These are phyloP conservation scores for Heterotilapia buettikoferi DNA, from an alignment of 2,113 vertebrate species.

Conservation along the genomic window DNA sequence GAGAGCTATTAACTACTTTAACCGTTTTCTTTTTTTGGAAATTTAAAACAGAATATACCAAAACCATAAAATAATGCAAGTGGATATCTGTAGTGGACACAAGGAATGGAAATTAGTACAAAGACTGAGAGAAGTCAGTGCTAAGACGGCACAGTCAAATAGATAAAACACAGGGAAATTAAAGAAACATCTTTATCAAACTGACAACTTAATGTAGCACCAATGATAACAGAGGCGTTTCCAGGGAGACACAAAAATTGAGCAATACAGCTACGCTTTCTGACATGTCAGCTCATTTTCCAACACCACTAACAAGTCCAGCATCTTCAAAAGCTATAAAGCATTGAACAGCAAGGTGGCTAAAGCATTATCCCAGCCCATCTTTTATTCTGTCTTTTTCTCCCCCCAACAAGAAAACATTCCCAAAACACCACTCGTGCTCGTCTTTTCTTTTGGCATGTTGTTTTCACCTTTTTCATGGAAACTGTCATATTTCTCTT, in stretches of 20 bases:
- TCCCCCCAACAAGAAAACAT: not conserved
- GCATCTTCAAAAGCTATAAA: not conserved
- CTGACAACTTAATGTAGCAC: not conserved
- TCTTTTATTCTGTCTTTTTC: not conserved
- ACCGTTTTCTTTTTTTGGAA: fast-evolving
- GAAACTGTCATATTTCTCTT: not conserved
- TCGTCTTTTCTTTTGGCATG: not conserved
- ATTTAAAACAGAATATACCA: not conserved
- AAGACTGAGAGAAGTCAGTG: not conserved
- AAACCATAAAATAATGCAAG: not conserved
- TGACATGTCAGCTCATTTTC: not conserved
- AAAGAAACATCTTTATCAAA: not conserved
- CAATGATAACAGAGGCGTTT: not conserved
- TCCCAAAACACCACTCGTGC: not conserved
- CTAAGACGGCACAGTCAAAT: not conserved
- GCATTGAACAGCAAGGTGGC: not conserved
- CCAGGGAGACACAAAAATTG: not conserved
- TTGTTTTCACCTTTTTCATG: not conserved
- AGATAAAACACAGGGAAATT: not conserved
- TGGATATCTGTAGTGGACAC: not conserved
- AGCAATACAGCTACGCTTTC: not conserved
- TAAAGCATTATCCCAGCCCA: not conserved
- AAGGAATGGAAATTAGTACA: not conserved
- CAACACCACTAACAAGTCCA: not conserved
- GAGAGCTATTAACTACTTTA: not conserved